A percentile compares a stretch with the other conserved stretches of the same genome.
Conservation (phyloP, 2,797 vertebrate species). For the Zalophus californianus region DNA sequence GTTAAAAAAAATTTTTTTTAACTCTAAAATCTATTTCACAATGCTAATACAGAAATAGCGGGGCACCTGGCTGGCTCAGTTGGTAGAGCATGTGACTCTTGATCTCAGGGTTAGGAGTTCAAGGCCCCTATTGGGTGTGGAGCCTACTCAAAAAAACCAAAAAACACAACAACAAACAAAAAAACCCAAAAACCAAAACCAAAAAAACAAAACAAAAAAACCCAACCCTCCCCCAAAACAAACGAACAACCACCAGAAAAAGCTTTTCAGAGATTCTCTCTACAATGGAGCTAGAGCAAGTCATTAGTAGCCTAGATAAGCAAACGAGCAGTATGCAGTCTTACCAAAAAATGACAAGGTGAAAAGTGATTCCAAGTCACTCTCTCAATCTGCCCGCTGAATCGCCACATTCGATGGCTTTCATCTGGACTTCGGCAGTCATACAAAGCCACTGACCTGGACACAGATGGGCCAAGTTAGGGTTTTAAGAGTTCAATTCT, state of each 20-base stretch:
- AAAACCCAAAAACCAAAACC: neutral
- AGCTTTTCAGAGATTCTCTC: neutral
- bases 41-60: neutral
- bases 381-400: conserved; percentile 97
- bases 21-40: neutral
- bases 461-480: neutral
- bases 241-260: neutral
- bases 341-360: conserved; percentile 96
- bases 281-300: neutral
- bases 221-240: neutral
- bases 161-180: neutral
- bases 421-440: conserved; percentile 96
- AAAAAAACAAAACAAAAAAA: neutral
- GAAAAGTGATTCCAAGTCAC: conserved; percentile 97
- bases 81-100: neutral
- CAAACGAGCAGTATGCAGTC: neutral
- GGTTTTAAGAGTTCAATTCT: neutral
- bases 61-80: no score
- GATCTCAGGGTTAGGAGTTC: neutral
- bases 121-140: neutral
- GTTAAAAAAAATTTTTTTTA: neutral
- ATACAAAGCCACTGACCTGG: conserved; percentile 93
- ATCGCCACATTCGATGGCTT: conserved; percentile 94
- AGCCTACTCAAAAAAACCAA: neutral
- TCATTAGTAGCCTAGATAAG: neutral